phyloP scores from a whole-genome alignment of 2,888 invertebrate genomes.

The Chymomyza caudatula region DNA sequence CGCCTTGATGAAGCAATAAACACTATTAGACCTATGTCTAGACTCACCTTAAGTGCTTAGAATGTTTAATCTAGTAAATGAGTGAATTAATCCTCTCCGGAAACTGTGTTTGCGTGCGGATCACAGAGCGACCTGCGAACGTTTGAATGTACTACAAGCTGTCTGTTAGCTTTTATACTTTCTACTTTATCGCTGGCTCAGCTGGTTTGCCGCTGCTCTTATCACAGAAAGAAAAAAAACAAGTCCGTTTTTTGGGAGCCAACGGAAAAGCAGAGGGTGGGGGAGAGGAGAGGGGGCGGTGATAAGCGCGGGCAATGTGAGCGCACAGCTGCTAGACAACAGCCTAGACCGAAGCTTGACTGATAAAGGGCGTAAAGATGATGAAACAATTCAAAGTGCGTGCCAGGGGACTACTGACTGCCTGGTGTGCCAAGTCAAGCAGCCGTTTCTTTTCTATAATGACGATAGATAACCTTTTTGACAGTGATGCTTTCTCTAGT shows the following conservation, averaged over 20 bases:
- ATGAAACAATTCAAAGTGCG: not conserved
- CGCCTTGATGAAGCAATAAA: not conserved
- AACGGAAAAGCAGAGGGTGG: not conserved
- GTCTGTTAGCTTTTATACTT: constrained; percentile 52
- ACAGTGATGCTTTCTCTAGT: constrained; percentile 7
- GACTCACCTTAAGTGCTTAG: not conserved
- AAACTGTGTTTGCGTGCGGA: constrained; percentile 8
- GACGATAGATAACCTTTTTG: no score
- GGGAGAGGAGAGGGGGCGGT: constrained; percentile 1
- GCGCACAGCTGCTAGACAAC: constrained; percentile 40
- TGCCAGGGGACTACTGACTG: constrained; percentile 3
- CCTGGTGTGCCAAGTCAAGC: not conserved
- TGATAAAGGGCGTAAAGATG: constrained; percentile 16
- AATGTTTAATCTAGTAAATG: not conserved
- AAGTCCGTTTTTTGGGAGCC: not conserved
- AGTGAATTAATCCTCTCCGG: not conserved
- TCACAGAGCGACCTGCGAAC: constrained; percentile 28
- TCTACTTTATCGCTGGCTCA: constrained; percentile 21
- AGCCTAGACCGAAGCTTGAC: constrained; percentile 2
- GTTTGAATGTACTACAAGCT: constrained; percentile 49
- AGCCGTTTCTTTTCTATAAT: not conserved
- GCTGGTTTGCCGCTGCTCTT: constrained; percentile 30
- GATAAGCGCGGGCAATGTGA: constrained; percentile 26
- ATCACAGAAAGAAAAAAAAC: constrained; percentile 40
- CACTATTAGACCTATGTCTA: not conserved